Evolutionary conservation across 2,888 invertebrate species (phyloP).

Genomic region (Clostera curtula): DNA sequence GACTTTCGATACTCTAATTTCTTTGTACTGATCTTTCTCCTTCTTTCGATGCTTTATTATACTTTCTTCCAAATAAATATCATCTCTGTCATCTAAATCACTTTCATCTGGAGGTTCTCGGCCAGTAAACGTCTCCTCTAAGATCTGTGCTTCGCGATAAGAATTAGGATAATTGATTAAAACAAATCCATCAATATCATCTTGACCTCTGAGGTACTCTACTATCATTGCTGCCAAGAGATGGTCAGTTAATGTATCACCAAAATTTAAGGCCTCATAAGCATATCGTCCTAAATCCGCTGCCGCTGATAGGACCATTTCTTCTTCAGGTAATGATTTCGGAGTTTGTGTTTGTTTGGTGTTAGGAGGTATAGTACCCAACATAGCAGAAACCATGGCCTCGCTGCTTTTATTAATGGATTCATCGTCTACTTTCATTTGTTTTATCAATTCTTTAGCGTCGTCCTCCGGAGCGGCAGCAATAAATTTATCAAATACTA

Average conservation of each 20-base stretch:
- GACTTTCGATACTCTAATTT: constrained; percentile 61
- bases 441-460: constrained; percentile 47
- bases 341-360: constrained; percentile 77
- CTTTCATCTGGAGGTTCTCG: constrained; percentile 54
- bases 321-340: constrained; percentile 73
- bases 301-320: constrained; percentile 58
- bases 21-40: constrained; percentile 47
- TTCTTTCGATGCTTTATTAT: constrained; percentile 49
- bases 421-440: constrained; percentile 51
- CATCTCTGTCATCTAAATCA: constrained; percentile 46
- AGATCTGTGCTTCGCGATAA: constrained; percentile 71
- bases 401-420: constrained; percentile 36
- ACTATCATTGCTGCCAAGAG: constrained; percentile 74
- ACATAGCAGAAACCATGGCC: constrained; percentile 26
- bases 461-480: constrained; percentile 37
- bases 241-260: constrained; percentile 70
- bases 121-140: constrained; percentile 77
- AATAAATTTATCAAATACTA: constrained; percentile 52
- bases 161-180: constrained; percentile 78
- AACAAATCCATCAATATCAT: constrained; percentile 74
- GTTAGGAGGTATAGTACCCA: constrained; percentile 40
- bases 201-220: constrained; percentile 73
- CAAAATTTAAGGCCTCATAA: constrained; percentile 68
- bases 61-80: constrained; percentile 57
- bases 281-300: constrained; percentile 74